Percentiles rank a stretch among this genome's conserved stretches.
Evolutionary conservation across 1,140 invertebrate species (phyloP).

Genomic region (Belonocnema kinseyi): DNA sequence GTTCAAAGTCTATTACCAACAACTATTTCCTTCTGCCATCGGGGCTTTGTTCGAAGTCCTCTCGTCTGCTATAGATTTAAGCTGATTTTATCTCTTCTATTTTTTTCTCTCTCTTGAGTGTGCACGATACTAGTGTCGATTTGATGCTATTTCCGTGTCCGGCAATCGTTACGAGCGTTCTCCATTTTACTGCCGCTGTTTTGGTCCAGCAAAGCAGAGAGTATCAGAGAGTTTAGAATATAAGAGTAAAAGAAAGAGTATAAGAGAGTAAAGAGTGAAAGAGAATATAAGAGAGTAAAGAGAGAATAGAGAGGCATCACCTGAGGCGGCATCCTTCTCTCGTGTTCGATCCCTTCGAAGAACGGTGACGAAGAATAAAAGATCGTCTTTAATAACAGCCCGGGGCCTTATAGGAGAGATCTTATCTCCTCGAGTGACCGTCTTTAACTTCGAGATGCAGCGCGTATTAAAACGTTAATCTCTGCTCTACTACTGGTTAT

Average conservation of each 20-base stretch:
- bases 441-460: conserved; percentile 53
- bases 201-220: not conserved
- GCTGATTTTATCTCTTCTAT: not conserved
- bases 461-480: conserved; percentile 70
- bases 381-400: conserved; percentile 52
- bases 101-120: not conserved
- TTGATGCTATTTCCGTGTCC: conserved; percentile 5
- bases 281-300: too few species aligned
- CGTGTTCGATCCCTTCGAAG: not conserved
- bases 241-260: too few species aligned
- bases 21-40: conserved; percentile 5
- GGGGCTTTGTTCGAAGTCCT: not conserved
- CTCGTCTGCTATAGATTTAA: conserved; percentile 14
- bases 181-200: not conserved
- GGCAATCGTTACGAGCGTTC: not conserved
- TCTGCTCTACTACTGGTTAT: conserved; percentile 66
- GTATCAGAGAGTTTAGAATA: too few species aligned
- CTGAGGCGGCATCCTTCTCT: not conserved
- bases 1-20: conserved; percentile 14
- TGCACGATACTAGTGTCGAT: not conserved
- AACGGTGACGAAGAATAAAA: conserved; percentile 47
- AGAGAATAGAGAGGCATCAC: not conserved
- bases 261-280: too few species aligned
- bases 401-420: conserved; percentile 35
- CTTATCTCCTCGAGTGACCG: conserved; percentile 51